phyloP scores from a whole-genome alignment of 2,888 invertebrate genomes.

The Drosophila merina region DNA sequence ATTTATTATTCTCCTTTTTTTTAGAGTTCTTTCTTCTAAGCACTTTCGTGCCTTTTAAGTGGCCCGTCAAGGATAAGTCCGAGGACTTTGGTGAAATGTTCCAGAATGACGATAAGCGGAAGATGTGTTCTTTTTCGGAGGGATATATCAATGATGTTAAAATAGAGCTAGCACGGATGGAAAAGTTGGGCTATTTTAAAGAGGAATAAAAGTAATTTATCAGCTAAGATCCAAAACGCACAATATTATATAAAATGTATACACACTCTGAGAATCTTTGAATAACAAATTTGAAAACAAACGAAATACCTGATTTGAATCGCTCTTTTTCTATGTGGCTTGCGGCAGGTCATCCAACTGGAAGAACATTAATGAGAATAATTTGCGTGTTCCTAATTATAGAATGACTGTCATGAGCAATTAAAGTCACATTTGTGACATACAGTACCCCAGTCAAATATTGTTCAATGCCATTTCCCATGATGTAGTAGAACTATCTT shows the following conservation, averaged over 20 bases:
- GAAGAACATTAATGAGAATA: constrained; percentile 21
- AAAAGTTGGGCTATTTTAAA: constrained; percentile 20
- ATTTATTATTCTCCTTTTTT: not conserved
- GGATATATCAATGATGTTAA: constrained; percentile 45
- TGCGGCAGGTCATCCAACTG: constrained; percentile 4
- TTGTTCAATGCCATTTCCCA: constrained; percentile 15
- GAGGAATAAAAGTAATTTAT: too few species aligned
- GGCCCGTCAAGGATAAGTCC: constrained; percentile 26
- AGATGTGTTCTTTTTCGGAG: constrained; percentile 4
- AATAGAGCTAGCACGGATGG: constrained; percentile 11
- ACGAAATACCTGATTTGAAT: constrained; percentile 14
- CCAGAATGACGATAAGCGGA: constrained; percentile 23
- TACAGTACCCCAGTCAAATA: not conserved
- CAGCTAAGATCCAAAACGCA: too few species aligned
- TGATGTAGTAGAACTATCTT: constrained; percentile 8
- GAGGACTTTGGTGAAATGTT: constrained; percentile 50
- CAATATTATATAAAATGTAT: not conserved
- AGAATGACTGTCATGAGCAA: constrained; percentile 9
- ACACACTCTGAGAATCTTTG: not conserved
- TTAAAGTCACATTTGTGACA: constrained; percentile 24
- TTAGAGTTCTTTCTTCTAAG: constrained; percentile 62
- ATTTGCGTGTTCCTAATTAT: constrained; percentile 39
- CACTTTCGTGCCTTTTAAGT: constrained; percentile 55
- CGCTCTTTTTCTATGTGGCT: constrained; percentile 17
- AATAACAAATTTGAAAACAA: constrained; percentile 12